A percentile compares a stretch with the other conserved stretches of the same genome.
phyloP scores from a whole-genome alignment of 2,888 invertebrate genomes.

The Lysandra bellargus region DNA sequence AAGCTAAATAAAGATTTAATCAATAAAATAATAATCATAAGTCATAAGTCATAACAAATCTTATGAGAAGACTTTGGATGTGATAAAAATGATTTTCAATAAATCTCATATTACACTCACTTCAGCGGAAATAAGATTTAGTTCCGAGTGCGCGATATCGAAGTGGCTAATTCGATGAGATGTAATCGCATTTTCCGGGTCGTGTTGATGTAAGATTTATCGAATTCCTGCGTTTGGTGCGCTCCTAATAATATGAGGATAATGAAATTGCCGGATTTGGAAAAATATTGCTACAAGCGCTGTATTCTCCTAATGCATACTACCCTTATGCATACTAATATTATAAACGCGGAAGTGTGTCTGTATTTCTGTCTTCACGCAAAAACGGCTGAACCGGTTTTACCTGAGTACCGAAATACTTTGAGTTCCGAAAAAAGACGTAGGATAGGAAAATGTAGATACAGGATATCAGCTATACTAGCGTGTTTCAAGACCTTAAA shows the following conservation, averaged over 20 bases:
- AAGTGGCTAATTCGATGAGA: slow-evolving; percentile 70
- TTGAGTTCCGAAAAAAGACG: too few relatives aligned
- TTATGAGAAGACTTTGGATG: neutral
- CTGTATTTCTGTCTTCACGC: too few relatives aligned
- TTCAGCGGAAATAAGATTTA: slow-evolving; percentile 26
- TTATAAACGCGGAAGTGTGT: too few relatives aligned
- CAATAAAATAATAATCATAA: neutral
- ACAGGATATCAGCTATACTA: too few relatives aligned
- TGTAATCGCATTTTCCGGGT: slow-evolving; percentile 65
- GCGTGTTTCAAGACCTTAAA: too few relatives aligned
- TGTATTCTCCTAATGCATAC: neutral
- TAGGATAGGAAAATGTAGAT: too few relatives aligned
- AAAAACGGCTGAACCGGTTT: too few relatives aligned
- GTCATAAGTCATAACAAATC: neutral
- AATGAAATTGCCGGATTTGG: neutral
- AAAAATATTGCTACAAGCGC: neutral
- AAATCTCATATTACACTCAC: neutral
- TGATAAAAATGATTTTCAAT: slow-evolving; percentile 9
- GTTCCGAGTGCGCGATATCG: slow-evolving; percentile 54
- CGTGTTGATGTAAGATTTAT: slow-evolving; percentile 35
- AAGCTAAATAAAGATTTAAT: too few relatives aligned
- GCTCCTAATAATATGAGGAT: slow-evolving; percentile 14
- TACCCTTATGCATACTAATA: too few relatives aligned
- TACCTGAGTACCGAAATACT: too few relatives aligned
- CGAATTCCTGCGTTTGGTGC: slow-evolving; percentile 18